Percentiles rank a stretch among this genome's conserved stretches.
Conservation (phyloP, 2,797 vertebrate genomes). For the Pseudochirops cupreus region DNA sequence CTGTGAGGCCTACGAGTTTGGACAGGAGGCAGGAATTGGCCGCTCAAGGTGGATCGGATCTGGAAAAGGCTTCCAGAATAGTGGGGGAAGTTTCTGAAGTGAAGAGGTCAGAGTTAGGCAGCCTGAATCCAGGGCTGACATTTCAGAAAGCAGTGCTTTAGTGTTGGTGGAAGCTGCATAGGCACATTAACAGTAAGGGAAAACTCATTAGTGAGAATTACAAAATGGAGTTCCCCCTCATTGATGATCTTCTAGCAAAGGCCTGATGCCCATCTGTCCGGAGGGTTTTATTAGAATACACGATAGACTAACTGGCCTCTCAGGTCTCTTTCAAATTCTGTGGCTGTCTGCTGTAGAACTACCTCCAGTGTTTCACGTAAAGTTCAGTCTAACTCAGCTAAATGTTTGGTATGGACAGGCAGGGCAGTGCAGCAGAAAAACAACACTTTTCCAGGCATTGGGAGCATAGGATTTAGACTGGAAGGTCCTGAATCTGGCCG, state of each 20-base stretch:
- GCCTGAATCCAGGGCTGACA: not conserved
- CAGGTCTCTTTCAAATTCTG: not conserved
- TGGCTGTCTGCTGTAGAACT: not conserved
- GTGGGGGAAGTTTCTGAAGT: not conserved
- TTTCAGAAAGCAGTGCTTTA: not conserved
- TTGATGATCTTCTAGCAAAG: not conserved
- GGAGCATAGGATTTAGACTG: not conserved
- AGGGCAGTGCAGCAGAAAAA: not conserved
- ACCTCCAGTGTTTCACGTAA: too few species aligned
- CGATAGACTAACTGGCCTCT: not conserved
- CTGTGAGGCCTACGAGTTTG: too few species aligned
- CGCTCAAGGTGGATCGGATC: not conserved
- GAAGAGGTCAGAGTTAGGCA: not conserved
- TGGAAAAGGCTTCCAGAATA: not conserved
- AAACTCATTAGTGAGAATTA: not conserved
- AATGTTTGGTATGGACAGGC: not conserved
- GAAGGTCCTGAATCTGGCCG: not conserved
- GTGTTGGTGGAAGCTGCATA: not conserved
- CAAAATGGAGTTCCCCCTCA: too few species aligned
- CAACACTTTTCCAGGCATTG: not conserved
- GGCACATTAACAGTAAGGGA: not conserved
- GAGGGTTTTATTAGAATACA: not conserved
- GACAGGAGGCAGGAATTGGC: not conserved
- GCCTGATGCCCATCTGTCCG: not conserved
- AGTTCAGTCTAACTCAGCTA: not conserved